A percentile compares a stretch with the other conserved stretches of the same genome.
Conservation (phyloP, 2,113 vertebrate species). For the Apaloderma vittatum region DNA sequence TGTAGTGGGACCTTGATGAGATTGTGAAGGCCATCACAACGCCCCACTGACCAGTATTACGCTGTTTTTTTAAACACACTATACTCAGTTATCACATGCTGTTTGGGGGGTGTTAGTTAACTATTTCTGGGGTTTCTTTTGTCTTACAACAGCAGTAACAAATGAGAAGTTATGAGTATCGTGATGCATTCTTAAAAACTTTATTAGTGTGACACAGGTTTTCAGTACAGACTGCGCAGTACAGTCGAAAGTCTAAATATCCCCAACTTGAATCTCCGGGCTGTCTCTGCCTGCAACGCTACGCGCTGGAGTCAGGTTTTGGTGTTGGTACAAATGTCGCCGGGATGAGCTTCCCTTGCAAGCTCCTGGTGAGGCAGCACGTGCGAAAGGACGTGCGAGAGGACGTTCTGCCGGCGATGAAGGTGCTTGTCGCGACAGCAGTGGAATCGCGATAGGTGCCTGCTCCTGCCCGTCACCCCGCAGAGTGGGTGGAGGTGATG, state of each 20-base stretch:
- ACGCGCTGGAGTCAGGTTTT: background rate
- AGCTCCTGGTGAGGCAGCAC: background rate
- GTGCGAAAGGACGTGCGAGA: background rate
- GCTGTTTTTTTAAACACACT: background rate
- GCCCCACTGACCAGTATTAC: background rate
- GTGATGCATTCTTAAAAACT: background rate
- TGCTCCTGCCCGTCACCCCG: fast-evolving
- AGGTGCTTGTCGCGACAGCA: background rate
- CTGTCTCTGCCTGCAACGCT: background rate
- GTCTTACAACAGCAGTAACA: background rate
- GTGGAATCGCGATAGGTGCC: fast-evolving
- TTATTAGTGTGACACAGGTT: conserved; percentile 58
- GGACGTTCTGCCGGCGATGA: background rate
- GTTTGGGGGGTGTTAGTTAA: background rate
- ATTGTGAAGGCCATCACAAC: background rate
- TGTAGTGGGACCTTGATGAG: fast-evolving
- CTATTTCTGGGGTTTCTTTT: background rate
- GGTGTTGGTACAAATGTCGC: background rate
- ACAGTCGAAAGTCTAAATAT: conserved; percentile 25
- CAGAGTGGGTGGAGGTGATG: fast-evolving
- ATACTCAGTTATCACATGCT: background rate
- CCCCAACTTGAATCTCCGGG: background rate
- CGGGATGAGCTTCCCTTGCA: background rate
- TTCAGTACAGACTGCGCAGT: background rate
- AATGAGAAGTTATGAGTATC: background rate